Conservation (phyloP, 2,888 invertebrate genomes). For the Oscheius sp. region DNA sequence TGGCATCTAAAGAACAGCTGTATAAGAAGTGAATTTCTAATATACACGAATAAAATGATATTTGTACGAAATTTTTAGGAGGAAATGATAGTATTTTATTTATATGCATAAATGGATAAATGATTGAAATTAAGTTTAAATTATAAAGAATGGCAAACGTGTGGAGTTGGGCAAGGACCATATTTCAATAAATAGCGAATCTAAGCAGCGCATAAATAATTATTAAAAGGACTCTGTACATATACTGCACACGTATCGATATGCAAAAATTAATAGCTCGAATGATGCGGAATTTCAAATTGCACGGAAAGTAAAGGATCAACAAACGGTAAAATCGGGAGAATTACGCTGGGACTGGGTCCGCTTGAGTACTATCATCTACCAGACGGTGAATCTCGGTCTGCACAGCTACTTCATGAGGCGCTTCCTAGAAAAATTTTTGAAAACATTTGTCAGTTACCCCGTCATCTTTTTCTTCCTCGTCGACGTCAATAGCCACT, state of each 20-base stretch:
- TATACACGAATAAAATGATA: too few relatives aligned
- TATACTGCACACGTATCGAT: background rate
- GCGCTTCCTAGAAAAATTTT: slow-evolving; percentile 15
- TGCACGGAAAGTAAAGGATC: background rate
- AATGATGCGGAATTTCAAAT: background rate
- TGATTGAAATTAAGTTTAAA: too few relatives aligned
- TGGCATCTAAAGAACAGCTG: too few relatives aligned
- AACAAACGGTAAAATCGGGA: background rate
- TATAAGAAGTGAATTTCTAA: too few relatives aligned
- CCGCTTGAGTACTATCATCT: slow-evolving; percentile 16
- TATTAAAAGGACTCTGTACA: background rate
- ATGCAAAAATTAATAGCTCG: background rate
- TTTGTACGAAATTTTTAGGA: too few relatives aligned
- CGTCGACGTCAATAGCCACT: background rate
- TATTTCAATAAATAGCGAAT: background rate
- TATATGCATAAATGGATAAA: too few relatives aligned
- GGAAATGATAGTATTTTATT: too few relatives aligned
- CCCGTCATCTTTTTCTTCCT: slow-evolving; percentile 15
- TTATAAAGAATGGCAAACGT: too few relatives aligned
- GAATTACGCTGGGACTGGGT: background rate
- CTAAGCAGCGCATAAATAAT: background rate
- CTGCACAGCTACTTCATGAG: slow-evolving; percentile 52
- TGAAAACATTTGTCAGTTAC: slow-evolving; percentile 1
- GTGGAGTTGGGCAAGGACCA: background rate
- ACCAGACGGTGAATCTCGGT: slow-evolving; percentile 35